Conservation (phyloP, 2,888 invertebrate genomes). For the Folsomia manolachei region DNA sequence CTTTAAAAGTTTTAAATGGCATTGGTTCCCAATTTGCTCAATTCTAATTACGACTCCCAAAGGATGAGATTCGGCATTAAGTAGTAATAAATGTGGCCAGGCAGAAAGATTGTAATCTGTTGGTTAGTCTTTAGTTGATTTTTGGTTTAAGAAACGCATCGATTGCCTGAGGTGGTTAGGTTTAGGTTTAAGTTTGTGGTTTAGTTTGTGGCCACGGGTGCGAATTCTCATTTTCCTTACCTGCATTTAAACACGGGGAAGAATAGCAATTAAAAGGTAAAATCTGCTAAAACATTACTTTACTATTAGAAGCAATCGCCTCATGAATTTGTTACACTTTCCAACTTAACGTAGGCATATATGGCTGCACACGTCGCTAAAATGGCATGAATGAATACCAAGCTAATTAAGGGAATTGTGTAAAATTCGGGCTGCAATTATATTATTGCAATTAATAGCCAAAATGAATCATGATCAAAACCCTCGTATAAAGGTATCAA, state of each 20-base stretch:
- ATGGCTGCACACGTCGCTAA: neutral
- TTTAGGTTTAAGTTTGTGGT: neutral
- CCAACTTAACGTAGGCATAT: neutral
- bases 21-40: too few species aligned
- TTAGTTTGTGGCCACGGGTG: neutral
- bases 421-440: neutral
- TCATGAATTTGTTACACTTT: neutral
- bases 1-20: neutral
- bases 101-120: too few species aligned
- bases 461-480: too few species aligned
- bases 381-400: neutral
- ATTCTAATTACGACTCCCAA: too few species aligned
- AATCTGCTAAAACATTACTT: neutral
- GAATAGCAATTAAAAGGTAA: neutral
- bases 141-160: neutral
- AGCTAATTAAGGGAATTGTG: neutral
- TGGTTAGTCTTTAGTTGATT: too few species aligned
- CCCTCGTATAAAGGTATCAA: too few species aligned
- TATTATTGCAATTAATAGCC: too few species aligned
- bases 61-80: neutral
- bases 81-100: too few species aligned
- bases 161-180: too few species aligned
- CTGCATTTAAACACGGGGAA: too few species aligned
- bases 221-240: neutral
- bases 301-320: neutral